Base-by-base conservation (phyloP, 2,113 vertebrate species). In the Micromys minutus region DNA sequence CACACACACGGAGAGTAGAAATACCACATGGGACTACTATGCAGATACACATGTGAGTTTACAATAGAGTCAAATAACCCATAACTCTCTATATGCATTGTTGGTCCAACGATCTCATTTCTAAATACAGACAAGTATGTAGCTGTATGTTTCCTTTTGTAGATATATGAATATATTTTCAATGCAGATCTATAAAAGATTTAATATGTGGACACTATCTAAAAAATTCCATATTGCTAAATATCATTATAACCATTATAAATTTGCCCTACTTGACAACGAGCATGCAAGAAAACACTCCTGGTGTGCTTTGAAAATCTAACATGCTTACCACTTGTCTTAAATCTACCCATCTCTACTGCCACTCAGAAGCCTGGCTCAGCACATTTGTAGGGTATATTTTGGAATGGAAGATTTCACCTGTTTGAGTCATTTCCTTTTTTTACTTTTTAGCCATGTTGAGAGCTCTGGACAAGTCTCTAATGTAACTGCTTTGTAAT, bases 401-500 rank as follows among this genome's bases (percentile, higher is more conserved):
- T 80, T 94, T 79, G 94, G 57, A 59, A 57, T 39, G 39, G 93
- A 95, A 89, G 42, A 88, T 90, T 97, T 96, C 75, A 90, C 79
- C 97, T 91, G 2, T 94, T 83, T 94, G 36, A 89, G 67, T 75
- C 97, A 81, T 97, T 91, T 72, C 36, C 84, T 95, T 95, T 84
- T 67, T 79, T 95, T 94, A 86, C 10, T 72, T 63, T 74, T 86
- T 71, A 96, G 76, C 87, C 84, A 76, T 57, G 50, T 80, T 63
- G n/a, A 90, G 39, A 90, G 34, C 91, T 59, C 81, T 87, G 71
- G 75, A 93, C 83, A 96, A 92, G 95, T 96, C 65, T 94, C 83
- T 57, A 15, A 92, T 90, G 88, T 61, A 85, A 97, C 91, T 96
- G 89, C 75, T 86, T 94, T 94, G 34, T 79, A 71, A 98, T 96